Conservation (phyloP, 2,113 vertebrate genomes). For the Pangasianodon gigas region DNA sequence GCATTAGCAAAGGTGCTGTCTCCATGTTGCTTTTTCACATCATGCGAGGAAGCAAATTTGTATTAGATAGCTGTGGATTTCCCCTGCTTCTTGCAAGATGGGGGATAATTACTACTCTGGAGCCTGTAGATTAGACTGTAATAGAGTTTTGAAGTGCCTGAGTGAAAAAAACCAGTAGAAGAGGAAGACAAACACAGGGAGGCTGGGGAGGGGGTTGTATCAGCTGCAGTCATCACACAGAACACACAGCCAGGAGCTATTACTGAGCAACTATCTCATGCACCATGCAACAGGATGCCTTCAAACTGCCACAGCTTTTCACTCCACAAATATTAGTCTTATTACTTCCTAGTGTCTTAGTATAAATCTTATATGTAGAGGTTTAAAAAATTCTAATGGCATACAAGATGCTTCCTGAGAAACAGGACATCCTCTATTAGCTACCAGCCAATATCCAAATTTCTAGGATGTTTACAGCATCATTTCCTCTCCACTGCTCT, state of each 20-base stretch:
- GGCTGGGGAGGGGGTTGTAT: conserved; percentile 1
- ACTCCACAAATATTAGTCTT: not conserved
- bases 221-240: conserved; percentile 33
- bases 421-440: conserved; percentile 1
- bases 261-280: conserved; percentile 18
- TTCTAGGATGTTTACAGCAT: not conserved
- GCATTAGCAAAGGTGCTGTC: conserved; percentile 60
- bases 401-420: not conserved
- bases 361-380: not conserved
- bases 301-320: not conserved
- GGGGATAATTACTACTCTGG: conserved; percentile 71
- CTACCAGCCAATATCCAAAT: not conserved
- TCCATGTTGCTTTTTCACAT: conserved; percentile 69
- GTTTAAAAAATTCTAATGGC: not conserved
- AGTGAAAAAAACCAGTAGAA: conserved; percentile 48
- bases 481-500: not conserved
- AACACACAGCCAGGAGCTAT: conserved; percentile 39
- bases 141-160: conserved; percentile 55
- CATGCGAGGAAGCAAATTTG: conserved; percentile 70
- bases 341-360: not conserved
- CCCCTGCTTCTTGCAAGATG: conserved; percentile 65
- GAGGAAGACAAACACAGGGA: conserved; percentile 46
- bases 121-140: conserved; percentile 61
- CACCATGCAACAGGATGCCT: conserved; percentile 2
- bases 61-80: conserved; percentile 71